Evolutionary conservation across 2,888 invertebrate species (phyloP), one percentile per base, ranked within the genome.

Genomic region (Cantharis flavilabris): DNA sequence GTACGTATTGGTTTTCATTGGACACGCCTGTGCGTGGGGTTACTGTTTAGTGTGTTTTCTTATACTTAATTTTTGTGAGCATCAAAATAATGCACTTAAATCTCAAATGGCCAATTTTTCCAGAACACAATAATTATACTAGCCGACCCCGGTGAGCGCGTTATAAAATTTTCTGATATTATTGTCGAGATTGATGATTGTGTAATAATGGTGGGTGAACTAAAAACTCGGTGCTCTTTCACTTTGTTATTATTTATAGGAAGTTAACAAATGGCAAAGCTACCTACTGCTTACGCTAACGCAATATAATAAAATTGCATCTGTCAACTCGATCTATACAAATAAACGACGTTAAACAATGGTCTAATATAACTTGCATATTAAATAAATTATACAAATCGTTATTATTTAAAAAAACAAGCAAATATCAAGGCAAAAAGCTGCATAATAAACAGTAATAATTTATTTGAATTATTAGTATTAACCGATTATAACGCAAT

Each of bases 1-100:
- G 71, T 80, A 80, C 81, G 76, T 80, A 81, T 83, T 83, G 83
- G 83, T 79, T 81, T 81, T 74, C 76, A 73, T 70, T 72, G 80
- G 81, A 81, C 82, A 82, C 84, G 83, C 84, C 84, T 83, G 84
- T 83, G 84, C 84, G 83, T 83, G 65, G 65, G 65, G 16, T 65
- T 23, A 65, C 18, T n/a, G 23, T 13, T 18, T 16, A 65, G 23
- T 65, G 65, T 65, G 11, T 65, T 16, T 65, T 18, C 18, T 23
- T 13, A 65, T 20, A 65, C 65, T 65, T 65, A 11, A 13, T 65
- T 65, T 65, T 65, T 9, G 14, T 9, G 16, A 65, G n/a, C 33
- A 33, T 33, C 33, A 13, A 33, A 13, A 33, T 13, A 33, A 33
- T 13, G 5, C 33, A n/a, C 10, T 30, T 30, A 10, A 4, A 33